A percentile compares a stretch with the other conserved stretches of the same genome.
Conservation (phyloP, 2,888 invertebrate species). For the Argyresthia albistria region DNA sequence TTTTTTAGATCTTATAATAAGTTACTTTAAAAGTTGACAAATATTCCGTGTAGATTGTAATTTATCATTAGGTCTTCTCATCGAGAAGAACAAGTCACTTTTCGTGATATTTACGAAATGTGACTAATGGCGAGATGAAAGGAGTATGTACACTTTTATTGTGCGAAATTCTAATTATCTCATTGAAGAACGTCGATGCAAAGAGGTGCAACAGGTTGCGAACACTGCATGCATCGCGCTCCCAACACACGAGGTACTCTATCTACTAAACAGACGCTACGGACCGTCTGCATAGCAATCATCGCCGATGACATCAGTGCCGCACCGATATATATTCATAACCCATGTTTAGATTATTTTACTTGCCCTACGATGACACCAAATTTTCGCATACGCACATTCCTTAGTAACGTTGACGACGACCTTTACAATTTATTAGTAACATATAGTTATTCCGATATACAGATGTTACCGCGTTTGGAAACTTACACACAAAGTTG, state of each 20-base stretch:
- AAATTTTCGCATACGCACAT: not conserved
- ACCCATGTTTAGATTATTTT: not conserved
- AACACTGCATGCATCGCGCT: not conserved
- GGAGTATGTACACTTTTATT: not conserved
- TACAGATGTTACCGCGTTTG: not conserved
- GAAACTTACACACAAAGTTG: not conserved
- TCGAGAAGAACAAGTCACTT: too few species aligned
- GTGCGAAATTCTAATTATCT: constrained; percentile 1
- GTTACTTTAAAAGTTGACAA: not conserved
- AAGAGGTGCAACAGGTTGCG: not conserved
- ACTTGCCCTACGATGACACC: not conserved
- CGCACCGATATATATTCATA: not conserved
- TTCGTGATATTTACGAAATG: too few species aligned
- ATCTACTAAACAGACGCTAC: too few species aligned
- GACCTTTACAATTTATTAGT: not conserved
- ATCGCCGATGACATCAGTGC: not conserved
- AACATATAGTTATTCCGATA: not conserved
- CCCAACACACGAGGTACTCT: not conserved
- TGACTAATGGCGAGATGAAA: not conserved
- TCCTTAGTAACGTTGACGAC: not conserved
- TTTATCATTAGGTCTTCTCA: too few species aligned
- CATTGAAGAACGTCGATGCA: not conserved
- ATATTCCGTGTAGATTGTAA: not conserved
- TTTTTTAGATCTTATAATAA: not conserved
- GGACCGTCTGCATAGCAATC: too few species aligned